These are phyloP conservation scores for Calameuta filiformis DNA, from an alignment of 2,888 invertebrate species.

Conservation along the genomic window DNA sequence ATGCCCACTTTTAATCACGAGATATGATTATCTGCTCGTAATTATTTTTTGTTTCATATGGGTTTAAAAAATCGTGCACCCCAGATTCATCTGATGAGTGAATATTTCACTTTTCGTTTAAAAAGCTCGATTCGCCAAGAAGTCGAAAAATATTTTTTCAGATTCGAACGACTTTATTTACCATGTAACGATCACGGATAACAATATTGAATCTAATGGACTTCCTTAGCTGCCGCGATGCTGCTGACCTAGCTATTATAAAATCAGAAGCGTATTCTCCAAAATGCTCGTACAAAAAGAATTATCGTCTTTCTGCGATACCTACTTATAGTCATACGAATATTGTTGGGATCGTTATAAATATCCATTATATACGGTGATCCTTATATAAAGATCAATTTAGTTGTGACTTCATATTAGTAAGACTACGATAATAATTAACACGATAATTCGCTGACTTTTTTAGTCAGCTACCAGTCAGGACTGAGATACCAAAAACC, in stretches of 20 bases:
- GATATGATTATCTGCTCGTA: no score
- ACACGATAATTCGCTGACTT: neutral
- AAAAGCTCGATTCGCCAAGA: no score
- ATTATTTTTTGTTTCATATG: no score
- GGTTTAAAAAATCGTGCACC: no score
- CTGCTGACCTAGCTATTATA: neutral
- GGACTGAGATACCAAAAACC: neutral
- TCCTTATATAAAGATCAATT: neutral
- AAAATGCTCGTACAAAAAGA: neutral
- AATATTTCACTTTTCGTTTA: no score
- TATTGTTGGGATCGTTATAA: neutral
- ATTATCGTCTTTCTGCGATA: neutral
- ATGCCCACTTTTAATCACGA: no score
- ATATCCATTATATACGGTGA: neutral
- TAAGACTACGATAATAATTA: neutral
- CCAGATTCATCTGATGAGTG: no score
- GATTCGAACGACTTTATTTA: neutral
- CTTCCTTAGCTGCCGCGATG: neutral
- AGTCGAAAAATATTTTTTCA: no score
- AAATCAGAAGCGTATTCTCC: neutral
- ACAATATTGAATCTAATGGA: neutral
- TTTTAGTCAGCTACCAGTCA: neutral
- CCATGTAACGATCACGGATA: neutral
- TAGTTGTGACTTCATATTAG: neutral
- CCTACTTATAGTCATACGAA: neutral